phyloP scores from a whole-genome alignment of 2,797 vertebrate species.

The Lutjanus campechanus region DNA sequence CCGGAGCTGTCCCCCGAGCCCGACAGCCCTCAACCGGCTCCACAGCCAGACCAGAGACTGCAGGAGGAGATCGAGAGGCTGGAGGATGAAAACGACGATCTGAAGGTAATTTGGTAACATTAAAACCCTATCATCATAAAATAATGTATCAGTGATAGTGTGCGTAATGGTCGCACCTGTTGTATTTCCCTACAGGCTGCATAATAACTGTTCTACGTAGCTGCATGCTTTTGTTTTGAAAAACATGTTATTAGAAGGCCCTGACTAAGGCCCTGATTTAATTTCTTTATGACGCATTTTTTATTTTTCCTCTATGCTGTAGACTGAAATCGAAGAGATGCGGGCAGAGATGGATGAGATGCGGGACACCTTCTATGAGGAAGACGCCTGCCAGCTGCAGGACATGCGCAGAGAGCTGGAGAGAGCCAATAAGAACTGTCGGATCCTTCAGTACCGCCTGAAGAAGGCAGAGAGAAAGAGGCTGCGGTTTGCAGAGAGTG shows the following conservation, averaged over 20 bases:
- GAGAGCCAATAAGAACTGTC: conserved; percentile 98
- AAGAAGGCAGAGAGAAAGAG: conserved; percentile 97
- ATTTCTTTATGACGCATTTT: neutral
- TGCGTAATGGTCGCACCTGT: conserved; percentile 61
- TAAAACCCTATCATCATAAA: too few species aligned
- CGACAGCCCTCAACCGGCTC: conserved; percentile 69
- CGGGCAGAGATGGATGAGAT: conserved; percentile 99
- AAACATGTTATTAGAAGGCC: neutral
- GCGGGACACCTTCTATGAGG: conserved; percentile 98
- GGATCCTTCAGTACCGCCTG: conserved; percentile 97
- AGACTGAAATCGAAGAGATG: conserved; percentile 98
- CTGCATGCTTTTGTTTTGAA: conserved; percentile 8
- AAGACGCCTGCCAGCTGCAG: conserved; percentile 97
- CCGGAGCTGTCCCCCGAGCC: conserved; percentile 81
- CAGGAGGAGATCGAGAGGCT: conserved; percentile 92
- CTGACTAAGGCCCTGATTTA: neutral
- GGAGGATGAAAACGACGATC: conserved; percentile 93
- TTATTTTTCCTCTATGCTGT: neutral
- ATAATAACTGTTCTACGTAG: neutral
- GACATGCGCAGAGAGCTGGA: conserved; percentile 98
- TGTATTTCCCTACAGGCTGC: conserved; percentile 38
- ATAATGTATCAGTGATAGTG: neutral
- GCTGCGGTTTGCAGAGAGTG: conserved; percentile 92
- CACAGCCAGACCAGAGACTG: conserved; percentile 85
- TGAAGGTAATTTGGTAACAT: conserved; percentile 87